phyloP scores from a whole-genome alignment of 2,113 vertebrate species.

The Rhinolophus ferrumequinum region DNA sequence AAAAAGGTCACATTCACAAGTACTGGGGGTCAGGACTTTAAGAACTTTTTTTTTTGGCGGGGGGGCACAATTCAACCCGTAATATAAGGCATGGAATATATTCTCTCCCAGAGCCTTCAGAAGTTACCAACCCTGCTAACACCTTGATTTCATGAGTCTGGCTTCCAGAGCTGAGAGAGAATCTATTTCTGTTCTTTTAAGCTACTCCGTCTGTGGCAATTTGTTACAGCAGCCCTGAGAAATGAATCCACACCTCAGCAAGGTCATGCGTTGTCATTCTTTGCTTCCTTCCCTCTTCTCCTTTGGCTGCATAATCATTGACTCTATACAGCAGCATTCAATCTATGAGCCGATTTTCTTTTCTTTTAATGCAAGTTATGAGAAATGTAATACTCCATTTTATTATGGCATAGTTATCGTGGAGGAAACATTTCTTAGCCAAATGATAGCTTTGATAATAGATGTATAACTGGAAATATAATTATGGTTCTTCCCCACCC shows the following conservation, averaged over 20 bases:
- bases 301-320: no score
- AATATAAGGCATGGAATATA: accelerated
- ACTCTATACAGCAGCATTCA: background rate
- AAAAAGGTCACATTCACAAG: background rate
- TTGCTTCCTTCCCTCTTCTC: background rate
- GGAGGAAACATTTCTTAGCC: background rate
- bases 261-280: accelerated
- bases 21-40: background rate
- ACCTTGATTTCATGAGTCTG: background rate
- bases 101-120: background rate
- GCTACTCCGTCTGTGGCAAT: no score
- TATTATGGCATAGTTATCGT: background rate
- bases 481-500: background rate
- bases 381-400: background rate
- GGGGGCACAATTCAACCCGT: background rate
- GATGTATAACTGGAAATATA: background rate
- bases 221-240: background rate
- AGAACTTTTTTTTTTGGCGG: background rate
- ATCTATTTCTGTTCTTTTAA: background rate
- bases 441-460: background rate
- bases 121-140: background rate
- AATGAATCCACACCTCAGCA: accelerated
- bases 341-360: background rate
- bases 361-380: background rate
- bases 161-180: background rate